Percentiles rank a stretch among this genome's conserved stretches.
Evolutionary conservation across 2,888 invertebrate genomes (phyloP).

Genomic region (Sinopyrophorus schimmeli): DNA sequence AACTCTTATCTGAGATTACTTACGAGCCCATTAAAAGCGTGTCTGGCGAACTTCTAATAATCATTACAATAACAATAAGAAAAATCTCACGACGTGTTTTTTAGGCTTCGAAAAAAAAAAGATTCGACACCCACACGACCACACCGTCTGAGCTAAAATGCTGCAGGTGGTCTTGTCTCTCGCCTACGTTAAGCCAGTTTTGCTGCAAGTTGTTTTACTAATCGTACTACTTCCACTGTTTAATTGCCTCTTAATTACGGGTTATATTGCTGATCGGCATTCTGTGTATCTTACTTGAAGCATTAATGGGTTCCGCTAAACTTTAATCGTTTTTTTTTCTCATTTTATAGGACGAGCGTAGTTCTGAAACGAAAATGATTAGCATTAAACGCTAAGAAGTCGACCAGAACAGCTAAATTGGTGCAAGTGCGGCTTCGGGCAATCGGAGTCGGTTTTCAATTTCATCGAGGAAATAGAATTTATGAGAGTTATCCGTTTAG

Average conservation of each 20-base stretch:
- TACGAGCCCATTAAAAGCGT: too few relatives aligned
- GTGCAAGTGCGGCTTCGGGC: too few relatives aligned
- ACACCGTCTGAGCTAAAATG: slow-evolving; percentile 20
- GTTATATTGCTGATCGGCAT: slow-evolving; percentile 25
- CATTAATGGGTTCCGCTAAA: slow-evolving; percentile 15
- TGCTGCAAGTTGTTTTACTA: slow-evolving; percentile 30
- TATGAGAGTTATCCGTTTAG: slow-evolving; percentile 18
- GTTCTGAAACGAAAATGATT: slow-evolving; percentile 15
- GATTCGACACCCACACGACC: slow-evolving; percentile 23
- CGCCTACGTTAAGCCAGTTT: slow-evolving; percentile 26
- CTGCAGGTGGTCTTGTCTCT: slow-evolving; percentile 29
- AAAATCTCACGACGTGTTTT: slow-evolving; percentile 1
- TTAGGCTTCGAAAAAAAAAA: slow-evolving; percentile 6
- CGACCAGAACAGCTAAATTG: too few relatives aligned
- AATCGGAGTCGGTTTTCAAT: slow-evolving; percentile 26
- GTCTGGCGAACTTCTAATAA: slow-evolving; percentile 9
- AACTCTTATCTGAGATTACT: too few relatives aligned
- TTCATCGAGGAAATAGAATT: slow-evolving; percentile 23
- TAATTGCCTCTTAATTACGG: slow-evolving; percentile 32
- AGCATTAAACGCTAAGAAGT: too few relatives aligned
- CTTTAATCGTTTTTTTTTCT: too few relatives aligned
- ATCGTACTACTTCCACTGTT: slow-evolving; percentile 30
- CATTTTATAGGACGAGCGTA: too few relatives aligned
- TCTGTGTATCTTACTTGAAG: slow-evolving; percentile 26
- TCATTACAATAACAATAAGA: slow-evolving; percentile 10